phyloP scores from a whole-genome alignment of 2,888 invertebrate genomes.

The Papilio elwesi region DNA sequence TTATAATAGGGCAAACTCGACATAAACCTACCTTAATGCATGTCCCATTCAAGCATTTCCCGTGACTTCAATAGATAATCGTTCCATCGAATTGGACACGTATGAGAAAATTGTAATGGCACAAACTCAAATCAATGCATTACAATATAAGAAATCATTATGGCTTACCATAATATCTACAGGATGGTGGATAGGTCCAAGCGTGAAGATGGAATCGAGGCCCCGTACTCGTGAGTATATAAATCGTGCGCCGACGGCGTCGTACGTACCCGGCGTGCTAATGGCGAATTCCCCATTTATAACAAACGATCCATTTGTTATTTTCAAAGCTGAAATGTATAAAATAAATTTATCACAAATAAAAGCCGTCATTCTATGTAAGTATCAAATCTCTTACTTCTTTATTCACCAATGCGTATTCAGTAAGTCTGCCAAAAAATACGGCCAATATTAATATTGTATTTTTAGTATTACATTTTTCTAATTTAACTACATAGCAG shows the following conservation, averaged over 20 bases:
- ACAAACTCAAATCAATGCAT: no score
- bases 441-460: background rate
- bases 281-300: conserved; percentile 93
- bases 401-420: background rate
- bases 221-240: conserved; percentile 90
- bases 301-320: conserved; percentile 89
- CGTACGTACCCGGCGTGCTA: conserved; percentile 89
- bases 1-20: no score
- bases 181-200: conserved; percentile 90
- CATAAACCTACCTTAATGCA: no score
- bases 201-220: conserved; percentile 89
- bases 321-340: conserved; percentile 87
- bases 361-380: conserved; percentile 9
- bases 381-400: no score
- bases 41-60: no score
- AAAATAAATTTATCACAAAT: conserved; percentile 40
- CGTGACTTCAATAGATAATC: no score
- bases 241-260: conserved; percentile 91
- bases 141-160: background rate
- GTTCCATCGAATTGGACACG: no score
- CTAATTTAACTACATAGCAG: no score
- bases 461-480: background rate
- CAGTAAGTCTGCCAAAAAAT: background rate
- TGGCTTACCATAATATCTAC: conserved; percentile 90
- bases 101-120: no score